A percentile compares a stretch with the other conserved stretches of the same genome.
phyloP scores from a whole-genome alignment of 1,140 invertebrate species.

The Mya arenaria region DNA sequence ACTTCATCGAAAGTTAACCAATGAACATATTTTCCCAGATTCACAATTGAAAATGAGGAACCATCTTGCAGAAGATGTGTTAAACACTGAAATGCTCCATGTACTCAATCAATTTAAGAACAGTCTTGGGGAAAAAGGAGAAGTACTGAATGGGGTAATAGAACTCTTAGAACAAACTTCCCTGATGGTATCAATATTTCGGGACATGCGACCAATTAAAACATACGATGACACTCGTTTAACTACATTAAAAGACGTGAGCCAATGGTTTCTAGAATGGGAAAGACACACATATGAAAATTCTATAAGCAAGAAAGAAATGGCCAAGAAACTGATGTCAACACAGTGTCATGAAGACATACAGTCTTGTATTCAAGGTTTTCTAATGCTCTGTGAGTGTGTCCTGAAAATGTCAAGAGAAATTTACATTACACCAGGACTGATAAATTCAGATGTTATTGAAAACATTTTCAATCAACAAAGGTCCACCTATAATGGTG shows the following conservation, averaged over 20 bases:
- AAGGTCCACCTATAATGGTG: conserved; percentile 12
- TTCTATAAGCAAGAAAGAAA: background rate
- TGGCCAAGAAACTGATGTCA: background rate
- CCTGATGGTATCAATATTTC: background rate
- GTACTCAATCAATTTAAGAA: conserved; percentile 13
- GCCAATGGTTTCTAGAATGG: background rate
- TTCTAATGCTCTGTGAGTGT: conserved; percentile 11
- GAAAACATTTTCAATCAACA: conserved; percentile 44
- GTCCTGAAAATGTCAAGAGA: background rate
- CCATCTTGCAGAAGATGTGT: conserved; percentile 29
- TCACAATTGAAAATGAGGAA: conserved; percentile 25
- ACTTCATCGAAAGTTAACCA: conserved; percentile 19
- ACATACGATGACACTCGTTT: background rate
- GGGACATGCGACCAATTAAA: conserved; percentile 15
- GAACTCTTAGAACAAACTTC: conserved; percentile 15
- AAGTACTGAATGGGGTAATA: background rate
- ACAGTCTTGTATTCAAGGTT: background rate
- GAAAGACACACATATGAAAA: background rate
- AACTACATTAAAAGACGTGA: background rate
- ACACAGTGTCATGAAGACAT: background rate
- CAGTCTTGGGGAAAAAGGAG: background rate
- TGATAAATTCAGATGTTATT: conserved; percentile 32
- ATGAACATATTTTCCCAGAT: conserved; percentile 16
- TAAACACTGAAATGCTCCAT: conserved; percentile 24
- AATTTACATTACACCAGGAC: background rate